Evolutionary conservation across 2,888 invertebrate species (phyloP), one percentile per base, ranked within the genome.

Genomic region (Morinoia aosen): DNA sequence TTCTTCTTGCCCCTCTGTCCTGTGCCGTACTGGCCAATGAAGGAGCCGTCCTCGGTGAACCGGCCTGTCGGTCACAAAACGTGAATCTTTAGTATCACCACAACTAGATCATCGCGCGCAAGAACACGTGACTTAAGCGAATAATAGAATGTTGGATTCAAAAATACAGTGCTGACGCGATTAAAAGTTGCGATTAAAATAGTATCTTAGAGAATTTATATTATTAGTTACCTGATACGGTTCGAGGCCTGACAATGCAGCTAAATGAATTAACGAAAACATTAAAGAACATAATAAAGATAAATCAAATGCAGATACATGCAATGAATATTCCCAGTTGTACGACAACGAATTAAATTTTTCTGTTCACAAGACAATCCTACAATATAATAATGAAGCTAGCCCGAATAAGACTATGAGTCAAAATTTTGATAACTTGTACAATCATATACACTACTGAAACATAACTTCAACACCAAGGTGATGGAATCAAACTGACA

Each of bases 1-100:
- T 96, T 97, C 93, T 97, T 97, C 94, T 97, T 98, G 97, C 98
- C 98, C 96, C 98, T 98, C 40, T 61, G 64, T 8, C 95, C 95
- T n/a, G 95, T 95, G 97, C 99, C 99, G 97, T 99, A 99, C 97
- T 99, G 99, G 95, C 99, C 99, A 97, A 99, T 99, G 97, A 99
- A 99, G 96, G 99, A 99, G 95, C 99, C 99, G 97, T 99, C 99
- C 98, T 99, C 99, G 97, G 99, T 99, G 98, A 99, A 99, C 97
- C 98, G 98, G 97, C 98, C 98, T 98, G 97, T 33, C 96, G 96
- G 58, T 14, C 90, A 90, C 2, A 91, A 96, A 97, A 96, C 91
- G 93, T 40, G 64, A 95, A 16, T 95, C 33, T 95, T 76, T 33
- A 76, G 56, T n/a, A 10, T 5, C 3, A 56, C 39, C 57, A 33